phyloP scores from a whole-genome alignment of 2,113 vertebrate genomes.

The Fulmarus glacialis region DNA sequence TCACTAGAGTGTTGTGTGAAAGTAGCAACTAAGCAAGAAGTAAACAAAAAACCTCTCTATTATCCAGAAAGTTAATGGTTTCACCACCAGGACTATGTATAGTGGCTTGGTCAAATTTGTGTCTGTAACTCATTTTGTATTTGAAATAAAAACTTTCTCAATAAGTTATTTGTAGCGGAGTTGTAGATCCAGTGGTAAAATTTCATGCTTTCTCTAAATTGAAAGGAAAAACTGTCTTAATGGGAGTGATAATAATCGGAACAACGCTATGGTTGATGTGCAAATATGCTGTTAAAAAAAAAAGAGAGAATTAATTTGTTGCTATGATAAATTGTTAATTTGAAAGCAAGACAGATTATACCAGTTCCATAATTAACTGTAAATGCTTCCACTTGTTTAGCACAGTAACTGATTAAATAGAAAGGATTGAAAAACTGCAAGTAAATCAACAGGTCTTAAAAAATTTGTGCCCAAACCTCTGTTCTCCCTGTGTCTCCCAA shows the following conservation, averaged over 20 bases:
- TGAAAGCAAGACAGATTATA: constrained; percentile 18
- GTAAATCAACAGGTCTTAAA: background rate
- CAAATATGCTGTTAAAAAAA: background rate
- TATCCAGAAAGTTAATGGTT: background rate
- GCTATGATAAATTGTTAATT: constrained; percentile 28
- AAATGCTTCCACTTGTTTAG: constrained; percentile 44
- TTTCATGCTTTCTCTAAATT: constrained; percentile 3
- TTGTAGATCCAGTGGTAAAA: background rate
- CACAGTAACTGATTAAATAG: background rate
- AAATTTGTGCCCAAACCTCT: background rate
- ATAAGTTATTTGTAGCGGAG: background rate
- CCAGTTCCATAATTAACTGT: constrained; percentile 21
- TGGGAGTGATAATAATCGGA: background rate
- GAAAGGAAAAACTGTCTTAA: background rate
- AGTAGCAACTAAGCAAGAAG: background rate
- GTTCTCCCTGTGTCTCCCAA: background rate
- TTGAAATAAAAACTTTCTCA: background rate
- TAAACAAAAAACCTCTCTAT: background rate
- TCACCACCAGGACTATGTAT: background rate
- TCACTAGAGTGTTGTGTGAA: background rate
- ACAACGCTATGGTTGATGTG: background rate
- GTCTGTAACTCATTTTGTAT: background rate
- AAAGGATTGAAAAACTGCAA: background rate
- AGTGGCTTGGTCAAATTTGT: background rate
- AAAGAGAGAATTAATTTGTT: constrained; percentile 10